A percentile compares a stretch with the other conserved stretches of the same genome.
These are phyloP conservation scores for Emys orbicularis DNA, from an alignment of 2,797 vertebrate genomes.

Conservation along the genomic window DNA sequence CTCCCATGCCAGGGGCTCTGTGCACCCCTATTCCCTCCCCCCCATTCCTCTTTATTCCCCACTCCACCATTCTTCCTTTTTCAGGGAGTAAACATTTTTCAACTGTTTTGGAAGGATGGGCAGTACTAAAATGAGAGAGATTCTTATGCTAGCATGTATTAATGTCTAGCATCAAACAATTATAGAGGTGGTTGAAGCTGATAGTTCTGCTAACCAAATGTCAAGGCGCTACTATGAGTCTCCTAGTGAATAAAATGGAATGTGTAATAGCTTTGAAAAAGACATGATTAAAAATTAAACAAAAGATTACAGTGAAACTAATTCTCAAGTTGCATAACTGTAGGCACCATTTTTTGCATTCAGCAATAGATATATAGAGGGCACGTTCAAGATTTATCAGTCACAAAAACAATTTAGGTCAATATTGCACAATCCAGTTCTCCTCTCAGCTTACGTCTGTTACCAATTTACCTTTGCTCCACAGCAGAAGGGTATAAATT, in stretches of 20 bases:
- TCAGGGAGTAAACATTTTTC: neutral
- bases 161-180: neutral
- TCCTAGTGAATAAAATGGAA: neutral
- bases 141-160: neutral
- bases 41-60: neutral
- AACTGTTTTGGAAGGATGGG: neutral
- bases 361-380: constrained; percentile 34
- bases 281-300: constrained; percentile 65
- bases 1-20: neutral
- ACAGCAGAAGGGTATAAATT: neutral
- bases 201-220: neutral
- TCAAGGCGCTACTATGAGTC: neutral
- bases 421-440: constrained; percentile 20
- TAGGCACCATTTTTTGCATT: constrained; percentile 32
- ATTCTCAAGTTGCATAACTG: constrained; percentile 31
- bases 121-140: neutral
- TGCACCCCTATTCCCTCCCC: fast-evolving
- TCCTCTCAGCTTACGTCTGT: neutral
- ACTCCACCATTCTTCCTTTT: neutral
- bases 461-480: neutral
- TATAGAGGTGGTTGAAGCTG: neutral
- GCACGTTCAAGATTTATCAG: too few relatives aligned
- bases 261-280: neutral
- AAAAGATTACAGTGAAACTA: constrained; percentile 42
- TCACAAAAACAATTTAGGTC: neutral